A percentile compares a stretch with the other conserved stretches of the same genome.
phyloP scores from a whole-genome alignment of 2,113 vertebrate species.

The Campylorhamphus procurvoides region DNA sequence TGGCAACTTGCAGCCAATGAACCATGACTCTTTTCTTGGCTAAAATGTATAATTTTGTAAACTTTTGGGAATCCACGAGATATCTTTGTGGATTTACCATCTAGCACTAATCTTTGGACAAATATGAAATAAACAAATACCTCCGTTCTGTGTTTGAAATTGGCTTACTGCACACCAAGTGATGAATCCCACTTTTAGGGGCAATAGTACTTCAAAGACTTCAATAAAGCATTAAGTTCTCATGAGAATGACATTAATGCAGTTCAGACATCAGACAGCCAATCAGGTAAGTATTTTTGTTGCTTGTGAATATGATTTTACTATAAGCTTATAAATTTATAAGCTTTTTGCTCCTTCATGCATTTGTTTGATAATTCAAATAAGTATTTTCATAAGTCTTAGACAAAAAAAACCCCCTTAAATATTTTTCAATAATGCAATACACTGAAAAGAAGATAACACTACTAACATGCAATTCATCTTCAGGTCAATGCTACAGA shows the following conservation, averaged over 20 bases:
- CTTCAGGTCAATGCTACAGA: neutral
- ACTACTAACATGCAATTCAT: neutral
- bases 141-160: neutral
- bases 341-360: neutral
- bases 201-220: constrained; percentile 71
- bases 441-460: neutral
- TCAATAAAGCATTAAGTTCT: constrained; percentile 76
- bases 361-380: neutral
- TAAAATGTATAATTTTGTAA: neutral
- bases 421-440: neutral
- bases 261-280: constrained; percentile 40
- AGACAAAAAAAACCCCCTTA: neutral
- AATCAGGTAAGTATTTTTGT: constrained; percentile 58
- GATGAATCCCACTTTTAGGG: neutral
- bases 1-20: neutral
- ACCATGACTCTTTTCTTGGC: neutral
- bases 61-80: fast-evolving
- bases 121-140: neutral
- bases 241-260: constrained; percentile 41
- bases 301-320: neutral
- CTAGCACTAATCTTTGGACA: neutral
- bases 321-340: neutral
- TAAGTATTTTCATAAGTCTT: neutral
- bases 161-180: neutral
- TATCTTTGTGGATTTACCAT: neutral